These are phyloP conservation scores for Atta texana DNA, from an alignment of 1,140 invertebrate genomes.

Conservation along the genomic window DNA sequence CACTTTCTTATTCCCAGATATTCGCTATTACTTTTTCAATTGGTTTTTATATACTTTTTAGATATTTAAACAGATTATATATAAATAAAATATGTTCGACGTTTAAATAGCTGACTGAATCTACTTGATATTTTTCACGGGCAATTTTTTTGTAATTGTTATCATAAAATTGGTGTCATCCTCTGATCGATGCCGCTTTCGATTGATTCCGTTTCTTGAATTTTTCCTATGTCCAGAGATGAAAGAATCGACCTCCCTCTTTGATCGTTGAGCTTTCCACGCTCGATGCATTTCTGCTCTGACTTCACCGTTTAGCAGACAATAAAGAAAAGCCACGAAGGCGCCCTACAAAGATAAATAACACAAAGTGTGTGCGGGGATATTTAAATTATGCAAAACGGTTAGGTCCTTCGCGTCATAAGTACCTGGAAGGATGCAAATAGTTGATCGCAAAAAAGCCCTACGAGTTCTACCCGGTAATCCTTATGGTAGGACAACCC, in stretches of 20 bases:
- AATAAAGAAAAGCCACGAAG: slow-evolving; percentile 88
- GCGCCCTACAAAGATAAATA: slow-evolving; percentile 85
- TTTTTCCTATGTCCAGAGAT: slow-evolving; percentile 4
- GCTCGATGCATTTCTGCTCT: slow-evolving; percentile 83
- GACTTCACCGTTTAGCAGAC: slow-evolving; percentile 88
- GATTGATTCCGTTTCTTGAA: slow-evolving; percentile 15
- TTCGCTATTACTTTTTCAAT: background rate
- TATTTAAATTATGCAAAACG: background rate
- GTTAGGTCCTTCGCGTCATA: background rate
- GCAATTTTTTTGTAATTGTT: slow-evolving; percentile 6
- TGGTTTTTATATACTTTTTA: background rate
- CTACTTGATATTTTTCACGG: slow-evolving; percentile 3
- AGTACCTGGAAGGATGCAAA: slow-evolving; percentile 92
- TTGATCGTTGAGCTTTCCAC: slow-evolving; percentile 75
- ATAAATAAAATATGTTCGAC: slow-evolving; percentile 11
- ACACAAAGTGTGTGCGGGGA: background rate
- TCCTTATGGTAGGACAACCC: slow-evolving; percentile 87
- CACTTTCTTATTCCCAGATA: background rate
- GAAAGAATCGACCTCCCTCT: slow-evolving; percentile 64
- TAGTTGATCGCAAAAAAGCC: slow-evolving; percentile 90
- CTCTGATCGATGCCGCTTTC: slow-evolving; percentile 36
- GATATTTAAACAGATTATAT: slow-evolving; percentile 14
- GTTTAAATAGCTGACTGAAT: background rate
- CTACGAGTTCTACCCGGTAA: slow-evolving; percentile 87
- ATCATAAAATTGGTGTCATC: slow-evolving; percentile 1